Evolutionary conservation across 2,888 invertebrate genomes (phyloP).

Genomic region (Drosophila conformis): DNA sequence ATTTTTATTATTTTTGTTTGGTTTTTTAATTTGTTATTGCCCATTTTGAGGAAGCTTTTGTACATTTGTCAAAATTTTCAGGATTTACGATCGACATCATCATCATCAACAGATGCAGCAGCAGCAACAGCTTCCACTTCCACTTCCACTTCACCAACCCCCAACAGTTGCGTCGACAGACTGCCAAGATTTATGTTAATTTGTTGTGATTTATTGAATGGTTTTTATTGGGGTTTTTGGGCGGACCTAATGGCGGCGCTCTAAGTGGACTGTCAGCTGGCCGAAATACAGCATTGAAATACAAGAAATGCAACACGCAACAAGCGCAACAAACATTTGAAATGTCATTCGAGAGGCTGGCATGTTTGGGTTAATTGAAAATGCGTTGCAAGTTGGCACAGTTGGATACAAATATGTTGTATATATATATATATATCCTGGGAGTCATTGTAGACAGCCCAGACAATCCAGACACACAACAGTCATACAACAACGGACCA

Average conservation of each 20-base stretch:
- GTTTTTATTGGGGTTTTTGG: slow-evolving; percentile 75
- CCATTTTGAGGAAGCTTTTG: slow-evolving; percentile 76
- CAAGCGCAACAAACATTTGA: slow-evolving; percentile 30
- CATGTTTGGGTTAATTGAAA: slow-evolving; percentile 79
- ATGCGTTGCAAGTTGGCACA: slow-evolving; percentile 73
- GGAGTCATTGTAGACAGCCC: slow-evolving; percentile 27
- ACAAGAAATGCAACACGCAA: slow-evolving; percentile 13
- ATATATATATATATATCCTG: slow-evolving; percentile 34
- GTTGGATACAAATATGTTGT: slow-evolving; percentile 47
- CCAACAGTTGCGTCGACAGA: slow-evolving; percentile 61
- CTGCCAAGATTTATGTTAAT: slow-evolving; percentile 76
- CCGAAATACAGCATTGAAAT: slow-evolving; percentile 46
- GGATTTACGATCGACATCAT: slow-evolving; percentile 80
- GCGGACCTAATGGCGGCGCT: slow-evolving; percentile 55
- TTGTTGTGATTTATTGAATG: slow-evolving; percentile 81
- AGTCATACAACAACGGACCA: slow-evolving; percentile 30
- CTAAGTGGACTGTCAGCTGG: slow-evolving; percentile 62
- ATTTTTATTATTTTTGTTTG: slow-evolving; percentile 43
- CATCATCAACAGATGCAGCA: slow-evolving; percentile 67
- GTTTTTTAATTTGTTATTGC: slow-evolving; percentile 75
- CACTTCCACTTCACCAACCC: slow-evolving; percentile 7
- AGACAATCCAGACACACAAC: slow-evolving; percentile 20
- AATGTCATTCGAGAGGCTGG: slow-evolving; percentile 66
- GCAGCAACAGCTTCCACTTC: slow-evolving; percentile 8
- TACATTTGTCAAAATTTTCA: slow-evolving; percentile 77